Percentiles rank a stretch among this genome's conserved stretches.
Conservation (phyloP, 1,140 invertebrate species). For the Apis cerana region DNA sequence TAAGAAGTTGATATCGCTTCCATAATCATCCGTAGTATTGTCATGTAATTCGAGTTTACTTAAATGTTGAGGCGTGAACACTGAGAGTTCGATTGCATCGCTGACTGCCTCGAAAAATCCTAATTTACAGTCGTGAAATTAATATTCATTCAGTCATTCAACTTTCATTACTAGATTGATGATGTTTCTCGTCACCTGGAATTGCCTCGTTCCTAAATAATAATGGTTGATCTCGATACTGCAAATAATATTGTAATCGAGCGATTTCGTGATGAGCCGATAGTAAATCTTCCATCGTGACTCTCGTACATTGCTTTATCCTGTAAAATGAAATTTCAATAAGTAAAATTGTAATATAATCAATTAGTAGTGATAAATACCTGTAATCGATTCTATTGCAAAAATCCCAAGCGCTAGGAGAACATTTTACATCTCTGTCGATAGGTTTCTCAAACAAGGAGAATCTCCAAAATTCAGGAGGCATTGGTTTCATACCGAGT, state of each 20-base stretch:
- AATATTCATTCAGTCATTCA: neutral
- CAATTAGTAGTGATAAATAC: constrained; percentile 72
- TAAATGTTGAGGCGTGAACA: constrained; percentile 88
- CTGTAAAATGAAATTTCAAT: constrained; percentile 79
- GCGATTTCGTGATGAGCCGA: constrained; percentile 94
- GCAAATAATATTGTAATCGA: constrained; percentile 91
- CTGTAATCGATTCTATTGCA: constrained; percentile 91
- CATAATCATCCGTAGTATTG: constrained; percentile 85
- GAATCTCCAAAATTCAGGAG: constrained; percentile 90
- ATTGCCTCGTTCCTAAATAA: constrained; percentile 90
- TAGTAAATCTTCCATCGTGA: constrained; percentile 90
- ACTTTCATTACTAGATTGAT: neutral
- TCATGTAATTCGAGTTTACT: constrained; percentile 87
- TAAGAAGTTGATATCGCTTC: constrained; percentile 90
- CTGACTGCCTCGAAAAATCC: constrained; percentile 95
- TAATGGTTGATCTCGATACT: constrained; percentile 88
- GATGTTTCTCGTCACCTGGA: constrained; percentile 82
- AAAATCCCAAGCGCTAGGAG: constrained; percentile 94
- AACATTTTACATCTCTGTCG: constrained; percentile 90
- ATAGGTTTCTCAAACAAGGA: constrained; percentile 88
- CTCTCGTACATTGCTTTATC: constrained; percentile 94
- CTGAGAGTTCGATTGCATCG: constrained; percentile 91
- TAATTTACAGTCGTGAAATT: constrained; percentile 63
- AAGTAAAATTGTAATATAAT: neutral
- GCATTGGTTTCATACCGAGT: constrained; percentile 88